A percentile compares a stretch with the other conserved stretches of the same genome.
Evolutionary conservation across 2,888 invertebrate genomes (phyloP).

Genomic region (Latrodectus elegans): DNA sequence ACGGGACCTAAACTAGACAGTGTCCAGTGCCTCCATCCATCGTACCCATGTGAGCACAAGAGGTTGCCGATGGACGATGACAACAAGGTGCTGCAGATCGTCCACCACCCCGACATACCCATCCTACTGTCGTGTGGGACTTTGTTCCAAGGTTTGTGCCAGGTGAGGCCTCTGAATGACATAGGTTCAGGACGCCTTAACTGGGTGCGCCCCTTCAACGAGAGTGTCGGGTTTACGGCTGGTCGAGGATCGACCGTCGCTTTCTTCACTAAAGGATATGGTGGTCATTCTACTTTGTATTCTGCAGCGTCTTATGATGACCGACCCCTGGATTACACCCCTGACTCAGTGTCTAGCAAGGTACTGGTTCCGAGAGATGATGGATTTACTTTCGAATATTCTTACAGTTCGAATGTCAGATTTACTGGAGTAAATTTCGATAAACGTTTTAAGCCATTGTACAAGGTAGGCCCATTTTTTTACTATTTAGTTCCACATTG

Average conservation of each 20-base stretch:
- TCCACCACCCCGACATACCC: background rate
- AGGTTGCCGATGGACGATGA: conserved; percentile 39
- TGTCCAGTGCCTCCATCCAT: conserved; percentile 43
- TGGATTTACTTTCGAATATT: conserved; percentile 24
- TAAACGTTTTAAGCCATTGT: conserved; percentile 35
- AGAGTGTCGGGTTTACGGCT: conserved; percentile 41
- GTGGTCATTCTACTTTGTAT: conserved; percentile 23
- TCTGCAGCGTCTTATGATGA: conserved; percentile 63
- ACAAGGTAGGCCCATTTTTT: conserved; percentile 40
- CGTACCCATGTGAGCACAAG: conserved; percentile 31
- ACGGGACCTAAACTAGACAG: conserved; percentile 62
- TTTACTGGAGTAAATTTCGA: conserved; percentile 59
- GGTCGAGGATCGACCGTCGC: conserved; percentile 47
- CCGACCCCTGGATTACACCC: conserved; percentile 42
- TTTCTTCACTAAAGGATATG: conserved; percentile 37
- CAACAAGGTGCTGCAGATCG: conserved; percentile 45
- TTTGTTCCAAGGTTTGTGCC: conserved; percentile 68
- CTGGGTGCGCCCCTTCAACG: conserved; percentile 45
- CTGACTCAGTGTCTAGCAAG: conserved; percentile 59
- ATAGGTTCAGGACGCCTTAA: background rate
- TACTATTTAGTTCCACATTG: background rate
- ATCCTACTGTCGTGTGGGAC: conserved; percentile 65
- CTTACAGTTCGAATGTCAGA: conserved; percentile 12
- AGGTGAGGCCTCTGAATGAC: conserved; percentile 19
- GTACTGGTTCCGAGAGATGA: conserved; percentile 2